Evolutionary conservation across 2,113 vertebrate species (phyloP).

Genomic region (Macaca nemestrina): DNA sequence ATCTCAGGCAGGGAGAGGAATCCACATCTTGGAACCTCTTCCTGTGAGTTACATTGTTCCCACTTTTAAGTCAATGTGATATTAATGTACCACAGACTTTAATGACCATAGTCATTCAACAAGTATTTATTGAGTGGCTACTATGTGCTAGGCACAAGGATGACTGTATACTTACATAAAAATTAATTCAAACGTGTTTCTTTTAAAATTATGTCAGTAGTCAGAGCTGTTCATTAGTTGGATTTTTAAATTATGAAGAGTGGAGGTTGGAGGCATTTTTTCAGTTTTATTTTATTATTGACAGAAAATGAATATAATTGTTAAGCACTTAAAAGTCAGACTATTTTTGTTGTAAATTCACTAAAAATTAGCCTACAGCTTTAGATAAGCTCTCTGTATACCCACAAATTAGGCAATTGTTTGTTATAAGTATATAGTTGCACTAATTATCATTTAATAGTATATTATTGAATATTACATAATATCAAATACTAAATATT

Average conservation of each 20-base stretch:
- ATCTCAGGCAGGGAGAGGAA: slow-evolving; percentile 28
- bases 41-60: not conserved
- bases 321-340: not conserved
- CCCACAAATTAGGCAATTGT: not conserved
- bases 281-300: slow-evolving; percentile 31
- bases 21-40: slow-evolving; percentile 6
- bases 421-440: not conserved
- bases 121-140: too few species aligned
- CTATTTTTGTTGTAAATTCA: slow-evolving; percentile 7
- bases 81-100: not conserved
- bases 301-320: slow-evolving; percentile 6
- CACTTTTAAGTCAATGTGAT: not conserved
- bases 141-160: not conserved
- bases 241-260: not conserved
- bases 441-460: not conserved
- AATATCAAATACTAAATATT: not conserved
- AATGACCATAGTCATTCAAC: not conserved
- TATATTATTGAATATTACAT: not conserved
- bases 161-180: not conserved
- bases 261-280: not conserved
- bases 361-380: not conserved
- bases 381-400: not conserved
- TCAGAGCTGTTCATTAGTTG: not conserved
- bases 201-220: not conserved
- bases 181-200: not conserved